Evolutionary conservation across 1,140 invertebrate species (phyloP), one percentile per base, ranked within the genome.

Genomic region (Gonioctena quinquepunctata): DNA sequence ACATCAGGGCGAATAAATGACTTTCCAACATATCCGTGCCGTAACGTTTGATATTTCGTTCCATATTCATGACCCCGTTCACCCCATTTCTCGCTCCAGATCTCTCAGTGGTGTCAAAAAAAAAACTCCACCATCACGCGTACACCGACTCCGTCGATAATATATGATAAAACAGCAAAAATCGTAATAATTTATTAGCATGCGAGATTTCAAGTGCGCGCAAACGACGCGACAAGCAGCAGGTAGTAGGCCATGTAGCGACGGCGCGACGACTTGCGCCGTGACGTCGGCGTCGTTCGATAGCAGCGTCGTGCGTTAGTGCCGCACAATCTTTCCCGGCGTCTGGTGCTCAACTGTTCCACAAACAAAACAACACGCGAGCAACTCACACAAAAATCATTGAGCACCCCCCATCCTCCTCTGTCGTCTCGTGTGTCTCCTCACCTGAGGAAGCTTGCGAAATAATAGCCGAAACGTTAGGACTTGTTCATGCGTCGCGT

Each of bases 271-370:
- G 72, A 69, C 78, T 70, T 79, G 77, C 79, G 80, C 79, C 68
- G 66, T 79, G 76, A 73, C 74, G 79, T 70, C 79, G 80, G 76
- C 81, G 80, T 81, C 81, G 81, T 75, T 82, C 81, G 77, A 82
- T 81, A 81, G 76, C 77, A 74, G 66, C 80, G 79, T 76, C 77
- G 73, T 69, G 70, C 59, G 75, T 70, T 77, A 82, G 81, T 82
- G 80, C 79, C 79, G 79, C 78, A 81, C 79, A 81, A 82, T 72
- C 79, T 76, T 72, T 76, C 79, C 73, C 74, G 77, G 76, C 77
- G 81, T 80, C 78, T 78, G 78, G 80, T 81, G 72, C 77, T 77
- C 78, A 75, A 74, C 76, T 75, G 68, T 66, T 67, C 69, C 68
- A 70, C 72, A n/a, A n/a, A n/a, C n/a, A 71, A 66, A 74, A 42